phyloP scores from a whole-genome alignment of 2,797 vertebrate species.

The Gorsachius magnificus region DNA sequence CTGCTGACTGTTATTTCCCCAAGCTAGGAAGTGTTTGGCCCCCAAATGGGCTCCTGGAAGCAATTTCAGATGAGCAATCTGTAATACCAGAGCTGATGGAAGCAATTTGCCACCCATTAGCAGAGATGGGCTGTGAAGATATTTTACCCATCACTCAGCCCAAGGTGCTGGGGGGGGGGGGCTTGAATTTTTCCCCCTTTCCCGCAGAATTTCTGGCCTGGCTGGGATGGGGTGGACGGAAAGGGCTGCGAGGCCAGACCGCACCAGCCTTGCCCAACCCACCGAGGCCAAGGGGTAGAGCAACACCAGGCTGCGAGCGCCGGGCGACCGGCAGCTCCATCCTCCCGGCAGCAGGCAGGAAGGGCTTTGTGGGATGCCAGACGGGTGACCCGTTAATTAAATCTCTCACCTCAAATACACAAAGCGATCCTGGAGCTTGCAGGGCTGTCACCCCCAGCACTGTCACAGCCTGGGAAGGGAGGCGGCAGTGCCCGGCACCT shows the following conservation, averaged over 20 bases:
- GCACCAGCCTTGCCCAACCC: background rate
- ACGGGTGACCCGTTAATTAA: background rate
- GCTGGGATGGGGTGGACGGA: background rate
- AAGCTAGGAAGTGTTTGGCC: constrained; percentile 51
- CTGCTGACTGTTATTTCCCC: constrained; percentile 38
- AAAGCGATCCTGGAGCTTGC: background rate
- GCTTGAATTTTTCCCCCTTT: background rate
- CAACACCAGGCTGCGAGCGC: rapidly evolving
- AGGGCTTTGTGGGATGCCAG: background rate
- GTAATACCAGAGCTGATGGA: constrained; percentile 71
- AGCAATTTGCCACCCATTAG: constrained; percentile 74
- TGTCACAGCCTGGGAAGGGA: background rate
- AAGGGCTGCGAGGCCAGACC: background rate
- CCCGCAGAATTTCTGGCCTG: background rate
- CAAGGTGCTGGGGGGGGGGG: background rate
- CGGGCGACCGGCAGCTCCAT: rapidly evolving
- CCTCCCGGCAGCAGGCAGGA: background rate
- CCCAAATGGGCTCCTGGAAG: constrained; percentile 56
- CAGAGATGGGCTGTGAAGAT: constrained; percentile 30
- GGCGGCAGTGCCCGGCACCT: background rate
- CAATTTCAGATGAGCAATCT: constrained; percentile 38
- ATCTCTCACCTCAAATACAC: background rate
- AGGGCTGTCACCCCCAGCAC: background rate
- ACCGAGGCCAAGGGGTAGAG: rapidly evolving
- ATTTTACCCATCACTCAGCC: constrained; percentile 30